Evolutionary conservation across 1,140 invertebrate genomes (phyloP).

Genomic region (Callitettix versicolor): DNA sequence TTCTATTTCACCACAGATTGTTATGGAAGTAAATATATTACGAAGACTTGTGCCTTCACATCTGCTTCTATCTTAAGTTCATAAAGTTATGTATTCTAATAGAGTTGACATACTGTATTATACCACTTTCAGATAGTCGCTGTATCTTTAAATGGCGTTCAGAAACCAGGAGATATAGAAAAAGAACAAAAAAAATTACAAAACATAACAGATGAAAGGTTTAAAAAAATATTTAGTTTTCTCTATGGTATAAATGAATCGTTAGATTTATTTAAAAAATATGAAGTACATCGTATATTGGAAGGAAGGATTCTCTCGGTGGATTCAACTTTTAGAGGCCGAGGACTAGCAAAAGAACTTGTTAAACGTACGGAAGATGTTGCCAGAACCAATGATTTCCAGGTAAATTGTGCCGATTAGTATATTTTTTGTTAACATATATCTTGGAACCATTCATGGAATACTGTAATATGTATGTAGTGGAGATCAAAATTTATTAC

Average conservation of each 20-base stretch:
- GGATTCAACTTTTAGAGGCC: slow-evolving; percentile 51
- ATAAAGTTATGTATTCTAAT: no score
- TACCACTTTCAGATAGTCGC: slow-evolving; percentile 45
- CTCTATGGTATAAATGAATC: slow-evolving; percentile 49
- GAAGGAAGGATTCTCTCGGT: slow-evolving; percentile 71
- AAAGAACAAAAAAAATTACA: slow-evolving; percentile 44
- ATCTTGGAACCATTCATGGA: not conserved
- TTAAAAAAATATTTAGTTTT: slow-evolving; percentile 52
- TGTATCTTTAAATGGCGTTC: slow-evolving; percentile 51
- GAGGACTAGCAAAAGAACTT: slow-evolving; percentile 57
- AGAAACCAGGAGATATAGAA: slow-evolving; percentile 44
- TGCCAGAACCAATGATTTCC: slow-evolving; percentile 54
- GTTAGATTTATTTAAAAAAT: slow-evolving; percentile 48
- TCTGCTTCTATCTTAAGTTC: no score
- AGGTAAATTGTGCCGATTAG: slow-evolving; percentile 36
- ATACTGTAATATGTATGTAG: not conserved
- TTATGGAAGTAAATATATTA: no score
- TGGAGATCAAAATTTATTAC: no score
- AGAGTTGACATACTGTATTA: no score
- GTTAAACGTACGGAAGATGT: slow-evolving; percentile 49
- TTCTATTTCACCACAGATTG: no score
- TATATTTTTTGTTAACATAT: not conserved
- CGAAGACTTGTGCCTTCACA: no score
- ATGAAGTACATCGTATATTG: slow-evolving; percentile 58
- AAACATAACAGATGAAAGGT: slow-evolving; percentile 44